These are phyloP conservation scores for Phania funesta DNA, from an alignment of 2,888 invertebrate species.

Conservation along the genomic window DNA sequence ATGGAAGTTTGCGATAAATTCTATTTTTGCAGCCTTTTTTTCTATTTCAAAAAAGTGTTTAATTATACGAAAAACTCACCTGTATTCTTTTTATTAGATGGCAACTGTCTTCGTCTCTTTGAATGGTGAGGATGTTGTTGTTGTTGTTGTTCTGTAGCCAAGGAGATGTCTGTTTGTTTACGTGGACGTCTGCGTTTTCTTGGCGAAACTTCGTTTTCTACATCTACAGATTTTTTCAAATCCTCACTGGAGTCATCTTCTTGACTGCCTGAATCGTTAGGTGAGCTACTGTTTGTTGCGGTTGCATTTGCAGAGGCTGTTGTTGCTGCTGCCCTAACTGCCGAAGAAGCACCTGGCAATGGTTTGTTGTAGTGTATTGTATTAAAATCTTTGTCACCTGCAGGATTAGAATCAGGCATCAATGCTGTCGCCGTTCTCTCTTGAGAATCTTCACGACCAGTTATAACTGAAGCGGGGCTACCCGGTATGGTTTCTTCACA, in stretches of 20 bases:
- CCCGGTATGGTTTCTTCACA: conserved; percentile 96
- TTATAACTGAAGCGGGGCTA: conserved; percentile 87
- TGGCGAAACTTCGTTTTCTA: conserved; percentile 76
- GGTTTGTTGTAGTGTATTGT: conserved; percentile 34
- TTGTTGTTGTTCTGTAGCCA: conserved; percentile 61
- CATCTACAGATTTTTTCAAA: conserved; percentile 74
- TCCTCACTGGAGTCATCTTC: conserved; percentile 80
- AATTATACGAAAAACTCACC: conserved; percentile 69
- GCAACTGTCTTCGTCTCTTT: conserved; percentile 76
- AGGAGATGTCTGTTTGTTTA: conserved; percentile 79
- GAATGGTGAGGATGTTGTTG: conserved; percentile 75
- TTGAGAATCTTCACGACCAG: conserved; percentile 72
- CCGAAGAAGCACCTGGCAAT: conserved; percentile 6
- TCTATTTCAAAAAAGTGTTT: no score
- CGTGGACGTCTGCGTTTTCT: conserved; percentile 81
- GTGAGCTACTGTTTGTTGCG: conserved; percentile 74
- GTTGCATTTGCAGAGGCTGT: conserved; percentile 22
- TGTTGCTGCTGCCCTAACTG: neutral
- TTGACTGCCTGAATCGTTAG: conserved; percentile 79
- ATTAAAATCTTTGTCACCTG: conserved; percentile 49
- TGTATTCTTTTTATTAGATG: conserved; percentile 73
- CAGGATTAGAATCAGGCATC: conserved; percentile 27
- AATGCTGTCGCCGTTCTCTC: conserved; percentile 73
- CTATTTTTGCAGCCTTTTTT: no score
- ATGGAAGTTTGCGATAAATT: no score